Evolutionary conservation across 1,140 invertebrate species (phyloP).

Genomic region (Aleiodes sp.): DNA sequence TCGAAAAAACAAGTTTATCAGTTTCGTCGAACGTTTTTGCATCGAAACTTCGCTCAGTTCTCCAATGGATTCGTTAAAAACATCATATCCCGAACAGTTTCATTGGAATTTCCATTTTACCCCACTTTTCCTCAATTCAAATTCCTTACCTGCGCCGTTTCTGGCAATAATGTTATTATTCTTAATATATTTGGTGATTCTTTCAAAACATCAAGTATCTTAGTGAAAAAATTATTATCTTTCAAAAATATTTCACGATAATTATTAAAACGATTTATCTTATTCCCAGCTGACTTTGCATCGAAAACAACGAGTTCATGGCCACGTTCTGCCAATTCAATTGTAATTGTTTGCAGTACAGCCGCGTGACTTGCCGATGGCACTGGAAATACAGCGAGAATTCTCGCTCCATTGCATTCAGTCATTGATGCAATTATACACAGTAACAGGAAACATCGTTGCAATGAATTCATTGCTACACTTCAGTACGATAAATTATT

Average conservation of each 20-base stretch:
- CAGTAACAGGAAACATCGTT: neutral
- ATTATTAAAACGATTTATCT: constrained; percentile 47
- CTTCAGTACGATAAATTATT: too few relatives aligned
- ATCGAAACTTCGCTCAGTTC: too few relatives aligned
- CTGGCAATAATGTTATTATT: too few relatives aligned
- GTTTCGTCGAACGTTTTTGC: neutral
- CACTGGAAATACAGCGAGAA: constrained; percentile 55
- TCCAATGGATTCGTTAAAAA: too few relatives aligned
- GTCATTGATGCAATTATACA: neutral
- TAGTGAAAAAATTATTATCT: constrained; percentile 44
- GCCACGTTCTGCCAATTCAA: constrained; percentile 49
- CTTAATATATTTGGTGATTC: too few relatives aligned
- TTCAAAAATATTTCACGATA: constrained; percentile 52
- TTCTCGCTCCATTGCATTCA: constrained; percentile 46
- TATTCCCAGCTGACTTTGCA: constrained; percentile 47
- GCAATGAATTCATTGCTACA: neutral
- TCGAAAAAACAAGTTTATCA: neutral
- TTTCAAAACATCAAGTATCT: neutral
- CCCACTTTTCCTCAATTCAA: too few relatives aligned
- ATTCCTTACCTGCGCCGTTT: too few relatives aligned
- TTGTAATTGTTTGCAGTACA: constrained; percentile 26
- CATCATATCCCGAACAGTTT: too few relatives aligned
- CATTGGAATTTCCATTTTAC: too few relatives aligned
- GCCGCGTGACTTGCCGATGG: constrained; percentile 59
- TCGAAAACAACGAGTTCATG: constrained; percentile 57